A percentile compares a stretch with the other conserved stretches of the same genome.
These are phyloP conservation scores for Platygyra sinensis DNA, from an alignment of 64 coral and sea anemone species.

Conservation along the genomic window DNA sequence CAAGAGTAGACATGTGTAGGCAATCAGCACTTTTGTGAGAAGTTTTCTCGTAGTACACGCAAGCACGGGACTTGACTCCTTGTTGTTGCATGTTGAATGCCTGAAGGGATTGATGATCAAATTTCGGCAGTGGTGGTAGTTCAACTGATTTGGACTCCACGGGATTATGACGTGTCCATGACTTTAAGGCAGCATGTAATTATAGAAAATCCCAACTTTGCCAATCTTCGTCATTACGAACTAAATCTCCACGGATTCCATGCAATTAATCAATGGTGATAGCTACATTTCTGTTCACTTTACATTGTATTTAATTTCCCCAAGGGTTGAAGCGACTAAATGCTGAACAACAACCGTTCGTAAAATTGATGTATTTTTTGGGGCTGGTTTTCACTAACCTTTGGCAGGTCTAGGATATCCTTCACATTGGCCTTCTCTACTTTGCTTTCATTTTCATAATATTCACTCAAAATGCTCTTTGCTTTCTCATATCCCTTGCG, in stretches of 20 bases:
- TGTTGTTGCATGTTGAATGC: conserved; percentile 5
- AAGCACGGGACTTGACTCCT: background rate
- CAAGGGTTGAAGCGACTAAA: conserved; percentile 41
- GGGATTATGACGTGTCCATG: background rate
- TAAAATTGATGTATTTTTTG: conserved; percentile 48
- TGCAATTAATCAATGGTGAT: background rate
- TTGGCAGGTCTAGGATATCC: conserved; percentile 53
- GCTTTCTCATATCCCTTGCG: conserved; percentile 39
- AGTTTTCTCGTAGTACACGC: background rate
- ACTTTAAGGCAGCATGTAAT: background rate
- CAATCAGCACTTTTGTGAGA: conserved; percentile 15
- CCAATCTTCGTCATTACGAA: background rate
- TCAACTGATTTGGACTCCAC: background rate
- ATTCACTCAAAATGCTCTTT: background rate
- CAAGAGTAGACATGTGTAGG: background rate
- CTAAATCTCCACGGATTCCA: conserved; percentile 1
- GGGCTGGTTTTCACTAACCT: conserved; percentile 13
- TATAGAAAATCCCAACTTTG: background rate
- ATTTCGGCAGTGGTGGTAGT: background rate
- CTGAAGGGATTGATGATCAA: background rate
- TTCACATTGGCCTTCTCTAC: conserved; percentile 27
- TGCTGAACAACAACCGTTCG: conserved; percentile 15
- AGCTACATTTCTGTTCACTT: conserved; percentile 29
- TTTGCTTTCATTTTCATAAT: background rate
- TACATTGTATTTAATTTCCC: conserved; percentile 20